Base-by-base conservation (phyloP, 2,888 invertebrate species). In the Baronia brevicornis region DNA sequence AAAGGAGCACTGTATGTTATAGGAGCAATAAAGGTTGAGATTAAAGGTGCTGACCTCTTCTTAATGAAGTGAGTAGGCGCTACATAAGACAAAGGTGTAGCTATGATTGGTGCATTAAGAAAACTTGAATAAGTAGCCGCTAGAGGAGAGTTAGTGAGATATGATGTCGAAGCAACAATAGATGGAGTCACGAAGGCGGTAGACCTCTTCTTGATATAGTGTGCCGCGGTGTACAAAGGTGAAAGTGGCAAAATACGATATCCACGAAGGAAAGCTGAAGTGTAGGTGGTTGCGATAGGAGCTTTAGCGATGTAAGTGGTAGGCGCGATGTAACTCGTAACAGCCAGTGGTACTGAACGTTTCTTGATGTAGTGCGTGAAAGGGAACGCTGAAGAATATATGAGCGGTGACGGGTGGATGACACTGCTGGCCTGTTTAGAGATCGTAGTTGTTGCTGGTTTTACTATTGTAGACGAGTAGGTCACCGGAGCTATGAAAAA, bases 381-480 rank as follows among this genome's bases (percentile, higher is more conserved):
- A 10, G 48, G 48, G 36, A 62, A 40, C 1, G 68, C 67, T 4
- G 64, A 34, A 15, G 60, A 53, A 51, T 70, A 72, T 34, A 59
- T 18, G 21, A 63, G 31, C n/a, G 77, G 74, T 28, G 74, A 68
- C 1, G 79, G 79, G 32, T 79, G 75, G 35, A 80, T 58, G 60
- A 80, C 68, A 45, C 74, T 79, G 66, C 69, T 77, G 61, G 69
- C 71, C 56, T 67, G 66, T 44, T 66, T 58, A 14, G 68, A 53
- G 52, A 75, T 69, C 23, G 65, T 68, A 5, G 78, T 71, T 5
- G 62, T 54, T 15, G 60, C 69, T 24, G 77, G 78, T 4, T 67
- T 41, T 20, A 72, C 24, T 24, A 62, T 37, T 3, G 54, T 48
- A 3, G 60, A 46, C 5, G 66, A 57, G 33, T 69, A 64, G 4